A percentile compares a stretch with the other conserved stretches of the same genome.
phyloP scores from a whole-genome alignment of 2,797 vertebrate genomes.

The Brotogeris chrysoptera region DNA sequence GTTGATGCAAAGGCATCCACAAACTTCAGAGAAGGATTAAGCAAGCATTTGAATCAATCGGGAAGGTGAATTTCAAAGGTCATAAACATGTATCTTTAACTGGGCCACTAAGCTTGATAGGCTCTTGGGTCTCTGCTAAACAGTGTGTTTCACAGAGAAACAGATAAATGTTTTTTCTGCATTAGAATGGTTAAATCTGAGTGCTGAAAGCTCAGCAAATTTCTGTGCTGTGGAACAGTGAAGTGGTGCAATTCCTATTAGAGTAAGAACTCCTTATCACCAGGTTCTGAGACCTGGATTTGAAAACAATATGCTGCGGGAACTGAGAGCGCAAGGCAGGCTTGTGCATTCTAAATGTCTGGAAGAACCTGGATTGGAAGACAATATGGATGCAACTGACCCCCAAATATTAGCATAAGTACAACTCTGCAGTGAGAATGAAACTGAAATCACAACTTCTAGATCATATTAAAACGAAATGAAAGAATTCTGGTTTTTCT shows the following conservation, averaged over 20 bases:
- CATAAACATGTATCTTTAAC: neutral
- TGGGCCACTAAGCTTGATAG: neutral
- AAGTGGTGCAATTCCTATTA: neutral
- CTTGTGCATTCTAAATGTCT: neutral
- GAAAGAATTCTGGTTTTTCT: neutral
- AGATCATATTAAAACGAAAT: neutral
- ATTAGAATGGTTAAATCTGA: neutral
- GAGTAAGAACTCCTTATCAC: neutral
- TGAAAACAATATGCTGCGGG: neutral
- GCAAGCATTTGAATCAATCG: neutral
- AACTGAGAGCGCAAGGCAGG: neutral
- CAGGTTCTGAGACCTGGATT: neutral
- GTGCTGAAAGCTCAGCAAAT: neutral
- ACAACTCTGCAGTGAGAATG: neutral
- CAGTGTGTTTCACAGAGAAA: neutral
- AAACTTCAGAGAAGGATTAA: neutral
- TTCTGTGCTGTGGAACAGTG: neutral
- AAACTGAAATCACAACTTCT: neutral
- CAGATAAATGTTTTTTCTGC: neutral
- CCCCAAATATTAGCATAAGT: neutral
- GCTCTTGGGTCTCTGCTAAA: neutral
- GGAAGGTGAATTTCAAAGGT: neutral
- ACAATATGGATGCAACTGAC: neutral
- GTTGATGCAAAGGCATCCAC: neutral
- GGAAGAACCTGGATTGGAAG: neutral